Percentiles rank a stretch among this genome's conserved stretches.
phyloP scores from a whole-genome alignment of 2,113 vertebrate genomes.

The Pachypanchax playfairii region DNA sequence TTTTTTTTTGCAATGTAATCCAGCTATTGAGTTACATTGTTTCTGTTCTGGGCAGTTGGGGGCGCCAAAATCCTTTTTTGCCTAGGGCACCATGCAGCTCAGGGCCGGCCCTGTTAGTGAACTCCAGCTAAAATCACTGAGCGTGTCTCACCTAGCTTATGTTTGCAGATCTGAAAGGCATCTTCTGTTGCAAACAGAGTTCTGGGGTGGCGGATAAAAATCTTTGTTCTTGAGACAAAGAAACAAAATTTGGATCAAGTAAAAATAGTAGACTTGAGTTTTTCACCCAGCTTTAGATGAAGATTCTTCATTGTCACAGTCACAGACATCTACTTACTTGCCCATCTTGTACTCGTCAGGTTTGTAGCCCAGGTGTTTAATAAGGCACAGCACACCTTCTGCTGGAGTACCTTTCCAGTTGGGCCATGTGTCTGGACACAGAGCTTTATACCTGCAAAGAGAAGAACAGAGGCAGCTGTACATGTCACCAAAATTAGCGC shows the following conservation, averaged over 20 bases:
- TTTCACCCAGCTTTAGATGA: background rate
- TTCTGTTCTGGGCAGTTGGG: too few species aligned
- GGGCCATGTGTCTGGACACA: constrained; percentile 98
- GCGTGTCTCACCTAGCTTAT: constrained; percentile 82
- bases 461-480: background rate
- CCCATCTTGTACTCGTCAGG: constrained; percentile 94
- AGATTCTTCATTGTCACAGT: too few species aligned
- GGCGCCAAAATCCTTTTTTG: too few species aligned
- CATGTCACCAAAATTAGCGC: background rate
- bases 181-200: constrained; percentile 96
- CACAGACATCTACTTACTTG: constrained; percentile 79
- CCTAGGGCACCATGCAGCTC: too few species aligned
- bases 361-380: constrained; percentile 90
- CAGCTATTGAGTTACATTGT: too few species aligned
- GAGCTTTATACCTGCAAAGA: constrained; percentile 86
- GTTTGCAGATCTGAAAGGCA: constrained; percentile 91
- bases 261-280: background rate
- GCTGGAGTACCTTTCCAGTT: constrained; percentile 88
- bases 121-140: background rate
- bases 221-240: constrained; percentile 87
- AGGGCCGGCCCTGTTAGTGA: too few species aligned
- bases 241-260: background rate
- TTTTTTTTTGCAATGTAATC: too few species aligned
- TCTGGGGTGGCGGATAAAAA: constrained; percentile 95
- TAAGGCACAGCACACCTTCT: constrained; percentile 88